Evolutionary conservation across 2,113 vertebrate genomes (phyloP).

Genomic region (Melospiza georgiana): DNA sequence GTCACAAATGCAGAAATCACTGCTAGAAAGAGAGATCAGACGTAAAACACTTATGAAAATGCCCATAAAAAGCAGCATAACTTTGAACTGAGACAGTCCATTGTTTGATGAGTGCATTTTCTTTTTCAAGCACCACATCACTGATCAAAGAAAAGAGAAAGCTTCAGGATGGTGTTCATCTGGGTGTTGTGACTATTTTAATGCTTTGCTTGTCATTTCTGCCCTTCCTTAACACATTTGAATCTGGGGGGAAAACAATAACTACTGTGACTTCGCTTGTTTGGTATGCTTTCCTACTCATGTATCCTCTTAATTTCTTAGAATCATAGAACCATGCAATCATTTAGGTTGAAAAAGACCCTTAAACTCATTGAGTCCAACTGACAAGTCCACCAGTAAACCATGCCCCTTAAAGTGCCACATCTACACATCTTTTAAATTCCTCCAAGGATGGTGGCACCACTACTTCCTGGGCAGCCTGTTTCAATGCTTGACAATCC

Average conservation of each 20-base stretch:
- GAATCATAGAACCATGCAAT: neutral
- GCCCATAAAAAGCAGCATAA: neutral
- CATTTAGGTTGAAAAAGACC: neutral
- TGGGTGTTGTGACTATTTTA: neutral
- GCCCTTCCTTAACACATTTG: neutral
- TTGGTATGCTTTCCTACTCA: neutral
- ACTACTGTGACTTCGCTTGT: neutral
- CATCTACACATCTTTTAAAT: neutral
- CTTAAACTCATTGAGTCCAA: neutral
- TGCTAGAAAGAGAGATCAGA: neutral
- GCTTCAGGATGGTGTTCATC: neutral
- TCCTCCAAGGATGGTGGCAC: neutral
- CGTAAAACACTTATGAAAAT: neutral
- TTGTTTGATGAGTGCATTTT: fast-evolving
- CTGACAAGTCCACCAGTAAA: neutral
- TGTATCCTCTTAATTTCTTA: neutral
- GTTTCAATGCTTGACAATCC: neutral
- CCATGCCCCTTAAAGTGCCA: neutral
- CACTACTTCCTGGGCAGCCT: neutral
- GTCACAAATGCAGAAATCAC: neutral
- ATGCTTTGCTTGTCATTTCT: neutral
- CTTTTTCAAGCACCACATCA: neutral
- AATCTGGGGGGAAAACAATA: fast-evolving
- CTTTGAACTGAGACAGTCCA: neutral
- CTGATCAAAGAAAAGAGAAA: neutral